Conservation (phyloP, 2,113 vertebrate genomes). For the Oreochromis aureus region DNA sequence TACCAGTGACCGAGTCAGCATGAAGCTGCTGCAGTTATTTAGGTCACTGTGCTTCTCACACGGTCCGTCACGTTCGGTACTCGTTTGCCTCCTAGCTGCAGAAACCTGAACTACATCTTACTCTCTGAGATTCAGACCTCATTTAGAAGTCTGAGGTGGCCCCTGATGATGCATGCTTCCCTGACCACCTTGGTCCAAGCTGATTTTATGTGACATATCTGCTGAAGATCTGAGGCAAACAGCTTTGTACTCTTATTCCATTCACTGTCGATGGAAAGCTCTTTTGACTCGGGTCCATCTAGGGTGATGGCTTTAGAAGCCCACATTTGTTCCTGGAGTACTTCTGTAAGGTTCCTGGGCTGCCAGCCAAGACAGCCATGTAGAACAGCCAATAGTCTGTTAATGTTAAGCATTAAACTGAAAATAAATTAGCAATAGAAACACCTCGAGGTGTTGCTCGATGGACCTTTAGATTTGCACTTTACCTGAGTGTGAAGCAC, state of each 20-base stretch:
- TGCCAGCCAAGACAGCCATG: not conserved
- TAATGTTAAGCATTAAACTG: not conserved
- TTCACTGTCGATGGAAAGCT: not conserved
- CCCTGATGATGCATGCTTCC: not conserved
- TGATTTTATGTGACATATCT: not conserved
- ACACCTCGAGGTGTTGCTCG: not conserved
- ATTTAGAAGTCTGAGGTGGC: not conserved
- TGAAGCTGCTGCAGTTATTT: conserved; percentile 37
- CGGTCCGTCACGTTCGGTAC: not conserved
- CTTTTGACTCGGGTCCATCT: not conserved
- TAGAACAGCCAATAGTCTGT: not conserved
- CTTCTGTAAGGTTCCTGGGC: not conserved
- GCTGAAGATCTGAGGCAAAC: not conserved
- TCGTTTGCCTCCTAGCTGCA: conserved; percentile 14
- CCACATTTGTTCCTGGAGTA: not conserved
- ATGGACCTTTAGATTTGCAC: not conserved
- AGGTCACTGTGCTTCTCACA: conserved; percentile 58
- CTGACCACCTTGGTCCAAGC: not conserved
- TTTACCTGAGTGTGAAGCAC: not conserved
- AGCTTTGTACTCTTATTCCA: not conserved
- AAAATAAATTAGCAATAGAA: not conserved
- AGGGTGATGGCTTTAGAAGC: not conserved
- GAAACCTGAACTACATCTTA: not conserved
- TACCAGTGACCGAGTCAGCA: conserved; percentile 18
- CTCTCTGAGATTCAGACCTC: not conserved